Percentiles rank a stretch among this genome's conserved stretches.
Evolutionary conservation across 92 coral and sea anemone genomes (phyloP).

Genomic region (Heteractis magnifica): DNA sequence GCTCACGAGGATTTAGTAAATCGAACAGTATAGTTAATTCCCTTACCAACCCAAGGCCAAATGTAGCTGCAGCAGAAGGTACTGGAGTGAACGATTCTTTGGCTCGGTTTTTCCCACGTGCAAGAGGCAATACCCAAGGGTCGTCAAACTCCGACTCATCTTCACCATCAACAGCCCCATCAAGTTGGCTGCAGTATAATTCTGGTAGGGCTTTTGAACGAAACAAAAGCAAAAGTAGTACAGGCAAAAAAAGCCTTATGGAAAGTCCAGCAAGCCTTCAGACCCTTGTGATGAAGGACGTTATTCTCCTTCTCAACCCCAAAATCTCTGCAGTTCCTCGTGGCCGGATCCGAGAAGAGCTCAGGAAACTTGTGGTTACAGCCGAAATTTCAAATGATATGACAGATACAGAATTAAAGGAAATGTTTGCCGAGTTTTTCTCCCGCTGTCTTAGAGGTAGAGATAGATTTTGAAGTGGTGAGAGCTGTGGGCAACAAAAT

Average conservation of each 20-base stretch:
- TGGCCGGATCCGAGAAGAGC: conserved; percentile 47
- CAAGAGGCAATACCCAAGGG: conserved; percentile 5
- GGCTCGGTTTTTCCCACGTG: conserved; percentile 4
- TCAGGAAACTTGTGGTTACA: conserved; percentile 39
- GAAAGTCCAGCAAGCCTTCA: conserved; percentile 9
- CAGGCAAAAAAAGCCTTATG: conserved; percentile 6
- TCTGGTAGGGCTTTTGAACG: conserved; percentile 1
- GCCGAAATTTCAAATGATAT: conserved; percentile 46
- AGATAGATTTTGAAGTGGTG: conserved; percentile 15
- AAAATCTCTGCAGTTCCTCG: conserved; percentile 46
- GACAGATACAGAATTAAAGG: conserved; percentile 31
- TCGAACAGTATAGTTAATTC: background rate
- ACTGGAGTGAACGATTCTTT: background rate
- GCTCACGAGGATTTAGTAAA: conserved; percentile 1
- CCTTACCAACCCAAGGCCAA: background rate
- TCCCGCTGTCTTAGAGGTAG: conserved; percentile 26
- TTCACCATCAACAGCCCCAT: conserved; percentile 1
- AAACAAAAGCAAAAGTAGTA: background rate
- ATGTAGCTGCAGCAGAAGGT: too few relatives aligned
- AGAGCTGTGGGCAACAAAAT: conserved; percentile 41
- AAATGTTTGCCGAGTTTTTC: conserved; percentile 1
- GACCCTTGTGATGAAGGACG: conserved; percentile 49
- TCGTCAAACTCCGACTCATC: background rate
- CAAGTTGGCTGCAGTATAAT: background rate
- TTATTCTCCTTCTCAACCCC: conserved; percentile 52